Percentiles rank a stretch among this genome's conserved stretches.
These are phyloP conservation scores for Coleophora flavipennella DNA, from an alignment of 2,888 invertebrate genomes.

Conservation along the genomic window DNA sequence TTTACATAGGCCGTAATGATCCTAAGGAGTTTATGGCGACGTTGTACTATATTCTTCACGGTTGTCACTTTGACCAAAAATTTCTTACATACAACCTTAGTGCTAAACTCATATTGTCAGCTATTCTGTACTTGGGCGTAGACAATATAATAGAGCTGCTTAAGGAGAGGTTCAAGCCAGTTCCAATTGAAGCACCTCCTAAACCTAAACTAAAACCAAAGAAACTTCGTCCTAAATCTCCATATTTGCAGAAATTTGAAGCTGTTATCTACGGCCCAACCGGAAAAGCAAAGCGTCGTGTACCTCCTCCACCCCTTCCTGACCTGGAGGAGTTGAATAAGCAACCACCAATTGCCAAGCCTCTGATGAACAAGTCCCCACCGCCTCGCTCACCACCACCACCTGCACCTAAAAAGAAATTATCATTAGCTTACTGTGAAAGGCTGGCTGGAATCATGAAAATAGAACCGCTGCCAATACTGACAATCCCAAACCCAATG, in stretches of 20 bases:
- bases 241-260: conserved; percentile 45
- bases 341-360: conserved; percentile 39
- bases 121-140: conserved; percentile 50
- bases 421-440: conserved; percentile 40
- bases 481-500: too few species aligned
- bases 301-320: conserved; percentile 43
- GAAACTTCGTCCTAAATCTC: conserved; percentile 30
- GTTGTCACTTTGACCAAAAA: conserved; percentile 42
- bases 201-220: conserved; percentile 28
- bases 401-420: conserved; percentile 46
- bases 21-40: conserved; percentile 53
- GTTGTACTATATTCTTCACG: conserved; percentile 36
- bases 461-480: conserved; percentile 21
- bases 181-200: conserved; percentile 16
- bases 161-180: conserved; percentile 36
- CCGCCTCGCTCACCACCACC: conserved; percentile 42
- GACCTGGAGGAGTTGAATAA: conserved; percentile 46
- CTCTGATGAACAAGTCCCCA: conserved; percentile 27
- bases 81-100: conserved; percentile 38
- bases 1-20: conserved; percentile 39
- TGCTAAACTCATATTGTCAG: conserved; percentile 46
- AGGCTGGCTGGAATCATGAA: conserved; percentile 38
- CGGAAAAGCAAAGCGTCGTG: conserved; percentile 9
- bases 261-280: conserved; percentile 37
- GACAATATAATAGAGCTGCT: conserved; percentile 35